Percentiles rank a stretch among this genome's conserved stretches.
These are phyloP conservation scores for Marmota flaviventris DNA, from an alignment of 2,113 vertebrate species.

Conservation along the genomic window DNA sequence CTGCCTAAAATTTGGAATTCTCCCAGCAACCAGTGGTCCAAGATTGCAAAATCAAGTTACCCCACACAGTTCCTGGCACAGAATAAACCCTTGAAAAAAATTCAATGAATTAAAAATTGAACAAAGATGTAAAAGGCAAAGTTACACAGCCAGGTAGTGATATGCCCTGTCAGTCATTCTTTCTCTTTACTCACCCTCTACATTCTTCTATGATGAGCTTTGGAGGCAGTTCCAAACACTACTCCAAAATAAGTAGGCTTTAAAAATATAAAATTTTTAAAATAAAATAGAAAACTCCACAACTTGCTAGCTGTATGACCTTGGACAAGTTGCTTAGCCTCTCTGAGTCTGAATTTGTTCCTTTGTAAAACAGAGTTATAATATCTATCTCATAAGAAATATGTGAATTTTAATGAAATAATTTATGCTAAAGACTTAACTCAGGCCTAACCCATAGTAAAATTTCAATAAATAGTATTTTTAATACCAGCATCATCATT, in stretches of 20 bases:
- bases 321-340: not conserved
- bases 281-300: not conserved
- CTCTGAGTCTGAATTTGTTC: not conserved
- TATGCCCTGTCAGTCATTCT: not conserved
- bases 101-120: not conserved
- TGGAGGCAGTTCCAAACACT: not conserved
- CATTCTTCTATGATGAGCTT: not conserved
- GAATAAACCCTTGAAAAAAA: not conserved
- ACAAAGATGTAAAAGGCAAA: not conserved
- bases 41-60: not conserved
- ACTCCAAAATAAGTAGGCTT: not conserved
- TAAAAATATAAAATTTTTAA: not conserved
- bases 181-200: not conserved
- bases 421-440: not conserved
- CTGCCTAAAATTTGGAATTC: not conserved
- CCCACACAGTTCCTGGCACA: not conserved
- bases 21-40: not conserved
- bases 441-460: not conserved
- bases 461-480: not conserved
- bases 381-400: not conserved
- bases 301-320: not conserved
- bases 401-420: not conserved
- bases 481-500: not conserved
- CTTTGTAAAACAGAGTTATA: not conserved
- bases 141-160: not conserved